Conservation (phyloP, 2,888 invertebrate species). For the Cartodere bifasciata region DNA sequence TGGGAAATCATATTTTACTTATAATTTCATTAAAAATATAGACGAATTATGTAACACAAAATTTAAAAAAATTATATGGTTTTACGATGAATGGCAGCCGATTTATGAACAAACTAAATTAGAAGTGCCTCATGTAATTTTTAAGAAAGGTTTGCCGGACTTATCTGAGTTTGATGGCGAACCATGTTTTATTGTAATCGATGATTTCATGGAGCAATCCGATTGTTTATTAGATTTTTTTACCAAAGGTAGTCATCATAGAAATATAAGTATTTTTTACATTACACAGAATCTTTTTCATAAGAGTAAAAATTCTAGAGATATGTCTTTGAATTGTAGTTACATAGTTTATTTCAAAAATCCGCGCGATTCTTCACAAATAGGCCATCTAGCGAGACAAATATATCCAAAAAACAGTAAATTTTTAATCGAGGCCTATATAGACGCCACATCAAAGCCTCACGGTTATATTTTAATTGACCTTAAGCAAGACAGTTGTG, state of each 20-base stretch:
- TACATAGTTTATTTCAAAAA: conserved; percentile 18
- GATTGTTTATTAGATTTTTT: conserved; percentile 15
- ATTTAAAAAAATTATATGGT: conserved; percentile 8
- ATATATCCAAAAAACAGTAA: conserved; percentile 14
- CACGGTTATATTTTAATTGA: conserved; percentile 16
- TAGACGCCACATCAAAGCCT: conserved; percentile 13
- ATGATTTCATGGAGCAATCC: conserved; percentile 12
- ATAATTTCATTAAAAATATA: conserved; percentile 7
- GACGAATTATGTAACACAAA: conserved; percentile 7
- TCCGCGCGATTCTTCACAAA: conserved; percentile 15
- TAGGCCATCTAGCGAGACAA: conserved; percentile 13
- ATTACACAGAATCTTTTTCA: conserved; percentile 18
- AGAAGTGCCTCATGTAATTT: conserved; percentile 4
- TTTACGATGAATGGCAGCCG: conserved; percentile 9
- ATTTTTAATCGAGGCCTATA: conserved; percentile 15
- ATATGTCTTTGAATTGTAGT: conserved; percentile 17
- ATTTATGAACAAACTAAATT: background rate
- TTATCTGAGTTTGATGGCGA: conserved; percentile 8
- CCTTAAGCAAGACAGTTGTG: conserved; percentile 15
- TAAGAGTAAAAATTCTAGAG: conserved; percentile 16
- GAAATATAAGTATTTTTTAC: too few species aligned
- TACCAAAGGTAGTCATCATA: conserved; percentile 17
- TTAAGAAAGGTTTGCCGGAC: conserved; percentile 8
- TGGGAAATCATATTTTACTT: conserved; percentile 11
- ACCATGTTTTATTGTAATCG: conserved; percentile 11